These are phyloP conservation scores for Penelope pileata DNA, from an alignment of 2,113 vertebrate species.

Conservation along the genomic window DNA sequence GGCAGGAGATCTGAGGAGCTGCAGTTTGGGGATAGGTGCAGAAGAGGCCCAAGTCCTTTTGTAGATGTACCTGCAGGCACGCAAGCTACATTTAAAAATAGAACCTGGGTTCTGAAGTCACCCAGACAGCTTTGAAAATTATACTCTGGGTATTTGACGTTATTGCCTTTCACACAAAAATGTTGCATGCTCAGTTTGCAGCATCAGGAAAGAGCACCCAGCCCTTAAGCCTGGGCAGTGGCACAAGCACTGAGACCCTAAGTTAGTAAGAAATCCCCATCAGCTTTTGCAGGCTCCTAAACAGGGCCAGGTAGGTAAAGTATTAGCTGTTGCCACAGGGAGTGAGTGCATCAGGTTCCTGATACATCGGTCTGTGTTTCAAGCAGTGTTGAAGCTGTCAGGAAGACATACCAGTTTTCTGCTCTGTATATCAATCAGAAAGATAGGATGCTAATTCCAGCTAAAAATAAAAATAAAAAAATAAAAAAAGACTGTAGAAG, in stretches of 20 bases:
- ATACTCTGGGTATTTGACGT: background rate
- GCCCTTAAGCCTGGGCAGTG: background rate
- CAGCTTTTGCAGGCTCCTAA: background rate
- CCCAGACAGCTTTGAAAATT: background rate
- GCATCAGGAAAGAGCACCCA: background rate
- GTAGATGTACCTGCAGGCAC: background rate
- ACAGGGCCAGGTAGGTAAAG: background rate
- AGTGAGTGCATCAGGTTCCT: background rate
- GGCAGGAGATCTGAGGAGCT: background rate
- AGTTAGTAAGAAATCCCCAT: background rate
- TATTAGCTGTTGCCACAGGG: background rate
- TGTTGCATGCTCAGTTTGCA: background rate
- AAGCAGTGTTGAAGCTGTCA: background rate
- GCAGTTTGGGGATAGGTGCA: background rate
- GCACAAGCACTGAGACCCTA: accelerated
- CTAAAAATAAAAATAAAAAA: background rate
- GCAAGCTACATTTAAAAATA: background rate
- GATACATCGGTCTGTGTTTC: background rate
- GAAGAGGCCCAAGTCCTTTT: background rate
- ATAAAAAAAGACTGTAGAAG: background rate
- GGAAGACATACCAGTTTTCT: background rate
- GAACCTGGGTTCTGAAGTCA: background rate
- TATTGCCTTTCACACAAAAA: background rate
- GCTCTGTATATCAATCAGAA: background rate
- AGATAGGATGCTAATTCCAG: background rate